Evolutionary conservation across 2,888 invertebrate species (phyloP).

Genomic region (Polyommatus iphigenia): DNA sequence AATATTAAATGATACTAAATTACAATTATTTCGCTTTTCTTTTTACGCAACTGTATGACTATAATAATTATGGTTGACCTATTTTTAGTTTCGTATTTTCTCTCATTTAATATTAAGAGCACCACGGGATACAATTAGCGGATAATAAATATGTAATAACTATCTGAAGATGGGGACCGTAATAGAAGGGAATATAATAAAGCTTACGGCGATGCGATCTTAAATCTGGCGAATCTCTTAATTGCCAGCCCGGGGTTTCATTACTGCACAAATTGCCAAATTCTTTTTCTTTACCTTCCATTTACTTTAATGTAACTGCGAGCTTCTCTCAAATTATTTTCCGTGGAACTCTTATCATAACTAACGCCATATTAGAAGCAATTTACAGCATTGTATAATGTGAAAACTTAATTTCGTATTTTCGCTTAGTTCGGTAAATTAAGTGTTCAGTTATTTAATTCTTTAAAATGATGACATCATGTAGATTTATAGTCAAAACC

Average conservation of each 20-base stretch:
- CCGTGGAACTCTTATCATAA: neutral
- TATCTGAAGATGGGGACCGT: neutral
- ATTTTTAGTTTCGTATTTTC: neutral
- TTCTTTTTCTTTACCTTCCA: conserved; percentile 48
- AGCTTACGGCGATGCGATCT: conserved; percentile 23
- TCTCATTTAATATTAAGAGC: neutral
- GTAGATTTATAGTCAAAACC: neutral
- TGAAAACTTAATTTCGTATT: neutral
- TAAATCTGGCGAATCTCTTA: conserved; percentile 47
- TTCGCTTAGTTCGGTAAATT: neutral
- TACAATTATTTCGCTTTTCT: too few relatives aligned
- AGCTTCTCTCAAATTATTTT: conserved; percentile 32
- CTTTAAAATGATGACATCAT: neutral
- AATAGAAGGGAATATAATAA: conserved; percentile 26
- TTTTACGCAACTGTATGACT: neutral
- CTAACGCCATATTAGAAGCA: neutral
- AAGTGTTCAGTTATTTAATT: neutral
- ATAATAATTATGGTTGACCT: neutral
- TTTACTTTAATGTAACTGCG: conserved; percentile 34
- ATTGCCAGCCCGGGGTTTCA: conserved; percentile 62
- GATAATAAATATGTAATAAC: conserved; percentile 1
- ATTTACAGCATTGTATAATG: neutral
- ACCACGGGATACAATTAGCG: neutral
- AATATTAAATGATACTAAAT: too few relatives aligned
- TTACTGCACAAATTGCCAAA: conserved; percentile 55